A percentile compares a stretch with the other conserved stretches of the same genome.
phyloP scores from a whole-genome alignment of 2,888 invertebrate species.

The Nymphalis polychloros region DNA sequence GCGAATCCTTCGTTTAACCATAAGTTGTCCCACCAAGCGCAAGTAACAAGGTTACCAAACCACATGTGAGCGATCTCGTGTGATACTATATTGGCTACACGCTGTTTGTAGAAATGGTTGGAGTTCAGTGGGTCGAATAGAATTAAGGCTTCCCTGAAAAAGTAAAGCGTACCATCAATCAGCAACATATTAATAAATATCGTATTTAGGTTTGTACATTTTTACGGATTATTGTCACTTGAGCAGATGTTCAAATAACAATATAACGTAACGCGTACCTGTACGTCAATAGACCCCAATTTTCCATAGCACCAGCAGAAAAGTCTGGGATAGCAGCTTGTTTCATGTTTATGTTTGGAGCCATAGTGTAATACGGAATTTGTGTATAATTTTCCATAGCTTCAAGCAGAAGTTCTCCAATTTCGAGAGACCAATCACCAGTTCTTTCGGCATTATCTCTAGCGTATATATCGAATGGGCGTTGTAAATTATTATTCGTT shows the following conservation, averaged over 20 bases:
- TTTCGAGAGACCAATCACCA: constrained; percentile 69
- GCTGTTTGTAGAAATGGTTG: constrained; percentile 82
- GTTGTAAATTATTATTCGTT: constrained; percentile 41
- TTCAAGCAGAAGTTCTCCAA: constrained; percentile 70
- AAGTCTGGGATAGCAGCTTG: constrained; percentile 91
- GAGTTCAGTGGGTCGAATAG: constrained; percentile 72
- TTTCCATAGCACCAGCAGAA: constrained; percentile 91
- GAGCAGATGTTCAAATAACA: not conserved
- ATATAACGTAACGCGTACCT: constrained; percentile 62
- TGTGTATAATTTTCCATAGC: constrained; percentile 83
- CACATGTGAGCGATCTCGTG: constrained; percentile 93
- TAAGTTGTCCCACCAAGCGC: constrained; percentile 87
- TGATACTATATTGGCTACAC: constrained; percentile 84
- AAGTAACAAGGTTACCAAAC: constrained; percentile 90
- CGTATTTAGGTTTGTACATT: too few species aligned
- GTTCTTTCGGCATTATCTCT: constrained; percentile 63
- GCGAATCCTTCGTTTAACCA: constrained; percentile 89
- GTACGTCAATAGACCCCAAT: constrained; percentile 92
- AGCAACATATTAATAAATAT: too few species aligned
- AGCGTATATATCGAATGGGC: constrained; percentile 71
- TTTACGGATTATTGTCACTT: too few species aligned
- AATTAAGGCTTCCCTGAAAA: constrained; percentile 82
- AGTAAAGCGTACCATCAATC: too few species aligned
- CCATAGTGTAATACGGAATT: constrained; percentile 77
- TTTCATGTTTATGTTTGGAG: constrained; percentile 78